Evolutionary conservation across 1,140 invertebrate species (phyloP), one percentile per base, ranked within the genome.

Genomic region (Homarus americanus): DNA sequence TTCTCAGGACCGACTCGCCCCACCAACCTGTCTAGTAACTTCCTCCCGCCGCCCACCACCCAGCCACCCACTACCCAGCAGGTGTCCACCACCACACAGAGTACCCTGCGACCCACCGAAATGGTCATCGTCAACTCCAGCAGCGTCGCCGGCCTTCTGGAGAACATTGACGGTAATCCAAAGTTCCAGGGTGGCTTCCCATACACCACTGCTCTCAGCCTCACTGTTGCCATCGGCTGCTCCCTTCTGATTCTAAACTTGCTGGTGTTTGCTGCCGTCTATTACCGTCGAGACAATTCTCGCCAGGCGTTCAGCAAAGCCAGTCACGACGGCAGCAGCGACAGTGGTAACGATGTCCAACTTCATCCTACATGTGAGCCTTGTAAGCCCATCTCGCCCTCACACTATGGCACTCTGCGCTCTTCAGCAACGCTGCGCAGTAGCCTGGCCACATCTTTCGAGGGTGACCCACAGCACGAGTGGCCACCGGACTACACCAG

Each of bases 181-280:
- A 84, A 92, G 24, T 15, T 32, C 28, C 87, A 90, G 28, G 17
- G 75, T 12, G 75, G 44, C 34, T 91, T 91, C 41, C 88, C 97
- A 49, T 98, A 98, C 94, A 98, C 97, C 0, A 98, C 97, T 0
- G 97, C 97, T 0, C 94, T 99, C 0, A 97, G 97, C n/a, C 97
- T 99, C 3, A 99, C 98, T 0, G 97, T 99, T 83, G 97, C 97
- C 0, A 97, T 99, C 2, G 98, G 98, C 0, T 98, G 97, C 93
- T 96, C 97, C 72, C 95, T 98, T 10, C 95, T 99, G 4, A 95
- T 99, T 12, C 95, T 99, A 2, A 99, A 99, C 94, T 96, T 99
- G 10, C 95, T 99, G 0, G 98, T 99, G 80, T 99, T 99, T 93
- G 98, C 97, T 53, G 98, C 44, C 10, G 98, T 99, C 66, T 99